Evolutionary conservation across 2,888 invertebrate species (phyloP), one percentile per base, ranked within the genome.

Genomic region (Sepiola atlantica): DNA sequence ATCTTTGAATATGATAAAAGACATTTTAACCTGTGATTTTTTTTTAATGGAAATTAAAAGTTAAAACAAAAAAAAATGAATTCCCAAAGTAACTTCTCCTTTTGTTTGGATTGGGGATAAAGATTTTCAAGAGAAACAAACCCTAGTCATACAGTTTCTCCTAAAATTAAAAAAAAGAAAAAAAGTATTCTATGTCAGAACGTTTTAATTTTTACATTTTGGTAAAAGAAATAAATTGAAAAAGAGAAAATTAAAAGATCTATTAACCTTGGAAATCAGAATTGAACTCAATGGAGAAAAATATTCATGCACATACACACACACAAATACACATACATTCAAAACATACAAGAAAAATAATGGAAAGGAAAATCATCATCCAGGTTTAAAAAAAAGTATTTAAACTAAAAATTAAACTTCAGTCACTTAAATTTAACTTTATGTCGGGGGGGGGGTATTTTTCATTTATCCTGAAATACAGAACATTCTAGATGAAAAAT

Each of bases 391-490:
- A 77, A 77, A 77, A 77, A 77, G n/a, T 77, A 77, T 77, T n/a
- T n/a, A n/a, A 77, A 77, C n/a, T n/a, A 77, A 77, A n/a, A 77
- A n/a, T n/a, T 77, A n/a, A 77, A 77, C 77, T n/a, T n/a, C 77
- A 77, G 77, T 77, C 77, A 77, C n/a, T 77, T 77, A 77, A 77
- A 77, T 21, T n/a, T 4, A n/a, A 77, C n/a, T n/a, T 77, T 77
- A n/a, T n/a, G n/a, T 2, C 16, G 77, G n/a, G n/a, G 77, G 77
- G 2, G 77, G 2, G 12, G 14, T 14, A 3, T 18, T 77, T 77
- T 77, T 77, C n/a, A 77, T 77, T 77, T 12, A 32, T 77, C 77
- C 77, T 16, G 77, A 16, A n/a, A 77, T 77, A 77, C n/a, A n/a
- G 77, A 77, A 77, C 16, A 77, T 77, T 77, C n/a, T n/a, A 32